These are phyloP conservation scores for Arizona elegans DNA, from an alignment of 2,113 vertebrate genomes.

Conservation along the genomic window DNA sequence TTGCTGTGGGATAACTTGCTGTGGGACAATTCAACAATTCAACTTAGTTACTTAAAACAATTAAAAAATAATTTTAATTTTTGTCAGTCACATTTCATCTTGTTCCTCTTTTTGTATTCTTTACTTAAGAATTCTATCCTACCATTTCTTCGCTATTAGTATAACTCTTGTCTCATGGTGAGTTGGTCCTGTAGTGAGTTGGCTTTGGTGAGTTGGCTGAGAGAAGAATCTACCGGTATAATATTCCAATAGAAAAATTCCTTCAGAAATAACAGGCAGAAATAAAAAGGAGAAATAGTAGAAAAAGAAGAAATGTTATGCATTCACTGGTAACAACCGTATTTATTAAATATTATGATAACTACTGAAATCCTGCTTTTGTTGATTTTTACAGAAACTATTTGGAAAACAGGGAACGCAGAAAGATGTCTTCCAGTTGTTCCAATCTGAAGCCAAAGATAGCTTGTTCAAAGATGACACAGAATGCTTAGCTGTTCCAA, in stretches of 20 bases:
- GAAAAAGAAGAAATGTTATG: background rate
- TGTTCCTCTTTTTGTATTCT: background rate
- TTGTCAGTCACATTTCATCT: background rate
- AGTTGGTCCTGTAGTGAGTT: background rate
- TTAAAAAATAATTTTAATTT: background rate
- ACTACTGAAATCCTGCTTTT: conserved; percentile 4
- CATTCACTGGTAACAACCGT: background rate
- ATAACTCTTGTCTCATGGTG: background rate
- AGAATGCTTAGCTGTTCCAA: conserved; percentile 39
- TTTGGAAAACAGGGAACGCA: conserved; percentile 52
- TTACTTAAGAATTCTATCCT: background rate
- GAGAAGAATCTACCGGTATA: background rate
- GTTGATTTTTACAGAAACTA: conserved; percentile 37
- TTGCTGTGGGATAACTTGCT: background rate
- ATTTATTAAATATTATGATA: background rate
- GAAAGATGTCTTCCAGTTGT: conserved; percentile 51
- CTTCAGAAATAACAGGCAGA: background rate
- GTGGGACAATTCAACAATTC: background rate
- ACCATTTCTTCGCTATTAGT: background rate
- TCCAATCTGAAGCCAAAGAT: conserved; percentile 43
- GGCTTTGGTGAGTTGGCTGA: background rate
- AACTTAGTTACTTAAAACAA: background rate
- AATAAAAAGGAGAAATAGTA: background rate
- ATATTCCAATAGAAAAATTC: background rate
- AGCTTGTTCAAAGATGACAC: conserved; percentile 59